Evolutionary conservation across 2,113 vertebrate species (phyloP), one percentile per base, ranked within the genome.

Genomic region (Apus apus): DNA sequence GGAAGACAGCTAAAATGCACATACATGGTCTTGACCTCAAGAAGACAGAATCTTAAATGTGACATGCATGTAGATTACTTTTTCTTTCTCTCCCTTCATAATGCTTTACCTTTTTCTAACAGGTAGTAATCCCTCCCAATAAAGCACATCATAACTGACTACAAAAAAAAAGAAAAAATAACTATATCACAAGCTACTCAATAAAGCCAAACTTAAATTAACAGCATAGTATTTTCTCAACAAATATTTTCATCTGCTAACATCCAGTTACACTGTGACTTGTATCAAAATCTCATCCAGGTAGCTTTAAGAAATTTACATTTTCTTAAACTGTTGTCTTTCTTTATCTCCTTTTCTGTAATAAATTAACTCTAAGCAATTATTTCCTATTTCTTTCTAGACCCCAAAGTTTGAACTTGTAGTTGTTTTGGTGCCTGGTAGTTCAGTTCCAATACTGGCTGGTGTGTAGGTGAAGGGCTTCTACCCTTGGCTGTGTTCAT

Each of bases 401-500:
- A 46, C 38, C 3, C 25, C 17, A 6, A 1, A 60, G 19, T 64
- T 64, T 67, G 57, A 71, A n/a, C n/a, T 48, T 46, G 32, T 10
- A 38, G 30, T 30, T 71, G 26, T 40, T 73, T 27, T 66, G 43
- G 13, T 84, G 66, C 5, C 22, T 22, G 43, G 23, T 27, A 16
- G 8, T 23, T 90, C 21, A 57, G 60, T 8, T 65, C 8, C 3
- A 70, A 13, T 43, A 12, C 40, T 8, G 30, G 4, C 25, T 65
- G 21, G 5, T 40, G 32, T 48, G 22, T 20, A n/a, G 32, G 36
- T 56, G 67, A 67, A 18, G 67, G 21, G 34, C 48, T 50, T 20
- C 34, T 25, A 5, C 20, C 13, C 23, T 61, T 76, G 46, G 27
- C 23, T 1, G 1, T 8, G 26, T 23, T 60, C 1, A 1, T 36